A percentile compares a stretch with the other conserved stretches of the same genome.
These are phyloP conservation scores for Mastomys coucha DNA, from an alignment of 2,113 vertebrate genomes.

Conservation along the genomic window DNA sequence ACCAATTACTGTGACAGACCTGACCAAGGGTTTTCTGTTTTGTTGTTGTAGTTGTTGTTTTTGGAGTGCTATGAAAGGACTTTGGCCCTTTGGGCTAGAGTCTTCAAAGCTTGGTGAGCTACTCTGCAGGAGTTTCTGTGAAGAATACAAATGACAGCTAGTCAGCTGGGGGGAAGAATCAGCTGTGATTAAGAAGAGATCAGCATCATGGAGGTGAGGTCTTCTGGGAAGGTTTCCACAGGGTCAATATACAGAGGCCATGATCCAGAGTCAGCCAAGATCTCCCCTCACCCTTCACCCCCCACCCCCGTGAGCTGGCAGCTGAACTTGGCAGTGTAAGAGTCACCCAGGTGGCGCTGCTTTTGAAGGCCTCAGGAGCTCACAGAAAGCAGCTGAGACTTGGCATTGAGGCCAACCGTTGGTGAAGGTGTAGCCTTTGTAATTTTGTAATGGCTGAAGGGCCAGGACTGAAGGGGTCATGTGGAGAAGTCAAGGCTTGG, in stretches of 20 bases:
- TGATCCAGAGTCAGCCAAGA: background rate
- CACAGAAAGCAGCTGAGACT: background rate
- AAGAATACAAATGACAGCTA: background rate
- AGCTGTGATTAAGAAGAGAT: background rate
- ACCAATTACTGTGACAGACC: background rate
- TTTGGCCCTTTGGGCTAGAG: background rate
- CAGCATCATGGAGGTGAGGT: background rate
- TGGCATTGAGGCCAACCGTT: background rate
- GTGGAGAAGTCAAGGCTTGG: background rate
- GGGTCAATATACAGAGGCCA: background rate
- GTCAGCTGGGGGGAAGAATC: background rate
- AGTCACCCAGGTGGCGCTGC: background rate
- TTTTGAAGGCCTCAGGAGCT: background rate
- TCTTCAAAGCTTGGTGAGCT: background rate
- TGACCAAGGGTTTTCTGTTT: background rate
- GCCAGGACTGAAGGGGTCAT: background rate
- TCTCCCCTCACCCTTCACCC: background rate
- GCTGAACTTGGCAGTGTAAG: background rate
- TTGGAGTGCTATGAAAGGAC: background rate
- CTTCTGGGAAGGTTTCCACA: background rate
- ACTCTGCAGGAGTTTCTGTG: background rate
- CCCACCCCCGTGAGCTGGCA: background rate
- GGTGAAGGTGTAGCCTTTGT: background rate
- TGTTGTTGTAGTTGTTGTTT: background rate
- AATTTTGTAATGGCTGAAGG: background rate